Base-by-base conservation (phyloP, 2,797 vertebrate species). In the Catharus ustulatus region DNA sequence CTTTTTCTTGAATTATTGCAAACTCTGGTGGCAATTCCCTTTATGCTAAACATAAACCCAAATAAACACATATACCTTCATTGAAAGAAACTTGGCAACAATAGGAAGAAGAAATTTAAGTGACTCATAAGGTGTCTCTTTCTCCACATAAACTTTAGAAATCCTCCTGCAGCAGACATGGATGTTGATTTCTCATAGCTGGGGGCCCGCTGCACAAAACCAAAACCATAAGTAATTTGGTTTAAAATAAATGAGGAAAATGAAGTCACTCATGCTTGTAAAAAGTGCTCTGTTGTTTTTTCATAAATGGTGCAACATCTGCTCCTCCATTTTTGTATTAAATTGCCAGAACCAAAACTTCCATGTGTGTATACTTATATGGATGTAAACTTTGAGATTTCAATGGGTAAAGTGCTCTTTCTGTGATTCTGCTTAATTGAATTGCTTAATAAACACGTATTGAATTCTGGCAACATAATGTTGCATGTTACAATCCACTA, bases 361-460 rank as follows among this genome's bases (percentile, higher is more conserved):
- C 17, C 30, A 55, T 22, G 8, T 3, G 0, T 42, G 8, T 27
- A 51, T 21, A 13, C 9, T 10, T 12, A 52, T 14, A 48, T n/a
- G 5, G 23, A 54, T 32, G 10, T 21, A 72, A 78, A 5, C 8
- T 80, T 67, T 49, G 36, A 61, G 42, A 63, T 59, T 48, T 67
- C 40, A 36, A 1, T 67, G 4, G 45, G 20, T 62, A 40, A 61
- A 52, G 6, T 30, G 24, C 24, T 74, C 43, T 42, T 66, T 36
- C 43, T 42, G 13, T 48, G 20, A 71, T 59, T 77, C n/a, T 59
- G 17, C 10, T 62, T 24, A 30, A 13, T n/a, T 9, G 1, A 13
- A 34, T 66, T 84, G 10, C 34, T 48, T 89, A 72, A 76, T 73
- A 91, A 67, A 72, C 15, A 58, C 1, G 0, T 23, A 7, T 43